Conservation (phyloP, 2,888 invertebrate species). For the Podabrus alpinus region DNA sequence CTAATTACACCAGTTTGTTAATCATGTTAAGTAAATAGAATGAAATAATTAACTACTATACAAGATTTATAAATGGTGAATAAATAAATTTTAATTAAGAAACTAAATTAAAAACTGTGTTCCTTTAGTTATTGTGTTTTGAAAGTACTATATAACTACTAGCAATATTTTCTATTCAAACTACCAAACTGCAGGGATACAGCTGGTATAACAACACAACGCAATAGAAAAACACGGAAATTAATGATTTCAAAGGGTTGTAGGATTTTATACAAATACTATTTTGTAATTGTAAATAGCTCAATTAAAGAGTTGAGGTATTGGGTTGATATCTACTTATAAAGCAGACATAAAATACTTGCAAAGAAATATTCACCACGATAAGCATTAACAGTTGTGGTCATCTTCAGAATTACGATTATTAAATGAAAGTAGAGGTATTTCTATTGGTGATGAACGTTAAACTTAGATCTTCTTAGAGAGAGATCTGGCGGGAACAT, state of each 20-base stretch:
- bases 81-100: background rate
- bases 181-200: background rate
- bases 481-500: too few relatives aligned
- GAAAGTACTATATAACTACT: background rate
- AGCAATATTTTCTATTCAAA: background rate
- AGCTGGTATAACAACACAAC: background rate
- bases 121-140: background rate
- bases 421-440: too few relatives aligned
- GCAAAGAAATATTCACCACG: too few relatives aligned
- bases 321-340: too few relatives aligned
- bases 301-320: too few relatives aligned
- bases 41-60: background rate
- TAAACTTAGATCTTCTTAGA: too few relatives aligned
- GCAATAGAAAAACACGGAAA: background rate
- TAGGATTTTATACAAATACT: too few relatives aligned
- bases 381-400: too few relatives aligned
- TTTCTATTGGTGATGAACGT: too few relatives aligned
- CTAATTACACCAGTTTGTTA: background rate
- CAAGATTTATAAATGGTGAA: background rate
- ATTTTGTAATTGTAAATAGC: too few relatives aligned
- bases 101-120: background rate
- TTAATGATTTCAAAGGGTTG: background rate
- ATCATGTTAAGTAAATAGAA: background rate
- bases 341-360: too few relatives aligned
- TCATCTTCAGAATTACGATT: too few relatives aligned